Base-by-base conservation (phyloP, 2,888 invertebrate genomes). In the Andrena dorsata region DNA sequence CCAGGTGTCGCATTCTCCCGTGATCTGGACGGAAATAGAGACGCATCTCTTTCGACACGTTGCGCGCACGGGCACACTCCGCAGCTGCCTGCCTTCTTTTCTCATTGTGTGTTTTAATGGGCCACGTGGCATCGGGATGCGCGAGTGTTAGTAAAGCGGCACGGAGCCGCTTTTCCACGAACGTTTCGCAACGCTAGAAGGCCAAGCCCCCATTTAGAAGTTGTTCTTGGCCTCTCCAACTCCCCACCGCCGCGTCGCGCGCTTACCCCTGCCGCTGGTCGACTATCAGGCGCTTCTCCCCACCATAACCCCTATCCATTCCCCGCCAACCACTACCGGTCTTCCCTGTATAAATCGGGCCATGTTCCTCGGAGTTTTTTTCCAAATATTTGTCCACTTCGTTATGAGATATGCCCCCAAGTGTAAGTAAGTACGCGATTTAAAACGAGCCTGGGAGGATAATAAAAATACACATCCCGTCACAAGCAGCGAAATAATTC, bases 121-220 rank as follows among this genome's bases (percentile, higher is more conserved):
- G 76, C 82, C 82, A 77, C 83, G 83, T 83, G 83, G 83, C 83
- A 75, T 60, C 26, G 70, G 56, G 78, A 66, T 68, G 74, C 92
- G 91, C 92, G 90, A 90, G 93, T 93, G 92, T 92, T 92, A 88
- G 90, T 87, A 89, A 91, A 93, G 92, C 93, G 90, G 91, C 91
- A 89, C 92, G 92, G 92, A 93, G 91, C 89, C 90, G 87, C 91
- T 89, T 90, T 93, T 93, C 93, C 93, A 92, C 93, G 93, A 93
- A 93, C 86, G 90, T 93, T 92, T 93, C 91, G 93, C 93, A 93
- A 93, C 90, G 91, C 91, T 90, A 93, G 92, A 93, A 93, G 92
- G 92, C 92, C 93, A 92, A 92, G 91, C 92, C 92, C 91, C 91
- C 91, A 89, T 92, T 91, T 92, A 90, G 86, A 91, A 90, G 90